Percentiles rank a stretch among this genome's conserved stretches.
These are phyloP conservation scores for Sesia bembeciformis DNA, from an alignment of 2,888 invertebrate species.

Conservation along the genomic window DNA sequence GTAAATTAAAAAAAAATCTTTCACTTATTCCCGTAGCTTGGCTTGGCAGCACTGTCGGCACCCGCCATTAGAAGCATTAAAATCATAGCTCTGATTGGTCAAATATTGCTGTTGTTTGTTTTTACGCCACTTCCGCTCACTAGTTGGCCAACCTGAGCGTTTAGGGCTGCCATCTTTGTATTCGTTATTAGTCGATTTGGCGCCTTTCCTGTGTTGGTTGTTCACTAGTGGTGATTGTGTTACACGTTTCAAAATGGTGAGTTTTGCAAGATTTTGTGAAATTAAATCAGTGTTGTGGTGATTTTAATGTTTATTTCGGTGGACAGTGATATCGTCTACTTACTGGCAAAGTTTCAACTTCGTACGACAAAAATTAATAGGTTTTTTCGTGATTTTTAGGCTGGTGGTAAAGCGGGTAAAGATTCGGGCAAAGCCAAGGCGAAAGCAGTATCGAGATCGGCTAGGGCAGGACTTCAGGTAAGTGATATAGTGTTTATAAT, in stretches of 20 bases:
- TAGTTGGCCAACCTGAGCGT: constrained; percentile 38
- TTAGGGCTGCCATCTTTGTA: constrained; percentile 63
- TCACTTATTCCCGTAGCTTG: not conserved
- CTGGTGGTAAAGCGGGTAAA: constrained; percentile 99
- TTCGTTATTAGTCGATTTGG: constrained; percentile 50
- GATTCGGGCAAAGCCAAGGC: constrained; percentile 99
- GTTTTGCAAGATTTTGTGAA: constrained; percentile 68
- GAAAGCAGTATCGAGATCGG: constrained; percentile 99
- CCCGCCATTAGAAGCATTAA: constrained; percentile 27
- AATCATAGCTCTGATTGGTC: constrained; percentile 30
- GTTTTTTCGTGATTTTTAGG: constrained; percentile 80
- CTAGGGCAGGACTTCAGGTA: constrained; percentile 98
- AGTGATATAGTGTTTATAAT: constrained; percentile 32
- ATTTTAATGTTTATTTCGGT: constrained; percentile 43
- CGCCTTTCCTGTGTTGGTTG: constrained; percentile 71
- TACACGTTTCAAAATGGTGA: constrained; percentile 75
- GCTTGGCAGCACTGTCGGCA: constrained; percentile 45
- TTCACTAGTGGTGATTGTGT: constrained; percentile 57
- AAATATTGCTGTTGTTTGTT: constrained; percentile 16
- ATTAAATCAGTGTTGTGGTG: constrained; percentile 31
- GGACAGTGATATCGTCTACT: constrained; percentile 43
- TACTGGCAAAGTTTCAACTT: constrained; percentile 74
- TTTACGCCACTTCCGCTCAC: constrained; percentile 44
- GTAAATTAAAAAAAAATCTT: not conserved
- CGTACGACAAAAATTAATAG: constrained; percentile 73